A percentile compares a stretch with the other conserved stretches of the same genome.
phyloP scores from a whole-genome alignment of 2,888 invertebrate species.

The Microplitis deprimator region DNA sequence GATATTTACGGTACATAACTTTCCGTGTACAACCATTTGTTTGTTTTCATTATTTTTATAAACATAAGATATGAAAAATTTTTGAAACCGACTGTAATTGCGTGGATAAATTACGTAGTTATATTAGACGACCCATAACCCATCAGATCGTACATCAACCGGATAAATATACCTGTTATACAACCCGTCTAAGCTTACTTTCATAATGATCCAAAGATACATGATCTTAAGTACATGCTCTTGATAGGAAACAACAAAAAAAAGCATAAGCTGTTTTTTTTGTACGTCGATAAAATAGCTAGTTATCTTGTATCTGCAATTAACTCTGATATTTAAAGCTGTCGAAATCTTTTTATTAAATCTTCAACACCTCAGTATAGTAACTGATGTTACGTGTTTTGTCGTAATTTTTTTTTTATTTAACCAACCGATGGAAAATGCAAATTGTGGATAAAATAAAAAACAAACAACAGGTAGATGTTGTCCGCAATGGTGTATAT shows the following conservation, averaged over 20 bases:
- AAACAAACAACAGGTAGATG: too few relatives aligned
- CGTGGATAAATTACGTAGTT: conserved; percentile 23
- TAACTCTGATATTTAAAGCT: conserved; percentile 3
- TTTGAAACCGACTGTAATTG: conserved; percentile 11
- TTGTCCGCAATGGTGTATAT: too few relatives aligned
- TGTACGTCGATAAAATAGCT: background rate
- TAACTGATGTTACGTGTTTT: background rate
- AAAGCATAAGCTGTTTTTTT: background rate
- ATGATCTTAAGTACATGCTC: conserved; percentile 7
- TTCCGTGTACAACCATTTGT: background rate
- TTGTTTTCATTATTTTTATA: background rate
- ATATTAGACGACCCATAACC: background rate
- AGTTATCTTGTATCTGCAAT: conserved; percentile 17
- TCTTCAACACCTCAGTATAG: background rate
- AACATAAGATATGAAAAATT: background rate
- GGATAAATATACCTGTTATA: conserved; percentile 30
- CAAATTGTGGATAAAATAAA: background rate
- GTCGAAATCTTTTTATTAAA: conserved; percentile 20
- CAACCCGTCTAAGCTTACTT: conserved; percentile 9
- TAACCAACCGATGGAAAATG: background rate
- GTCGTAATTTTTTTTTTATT: background rate
- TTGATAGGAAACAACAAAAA: background rate
- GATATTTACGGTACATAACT: background rate
- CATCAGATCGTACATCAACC: conserved; percentile 25
- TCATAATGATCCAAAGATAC: background rate